Conservation (phyloP, 2,797 vertebrate genomes). For the Pyrocephalus nanus region DNA sequence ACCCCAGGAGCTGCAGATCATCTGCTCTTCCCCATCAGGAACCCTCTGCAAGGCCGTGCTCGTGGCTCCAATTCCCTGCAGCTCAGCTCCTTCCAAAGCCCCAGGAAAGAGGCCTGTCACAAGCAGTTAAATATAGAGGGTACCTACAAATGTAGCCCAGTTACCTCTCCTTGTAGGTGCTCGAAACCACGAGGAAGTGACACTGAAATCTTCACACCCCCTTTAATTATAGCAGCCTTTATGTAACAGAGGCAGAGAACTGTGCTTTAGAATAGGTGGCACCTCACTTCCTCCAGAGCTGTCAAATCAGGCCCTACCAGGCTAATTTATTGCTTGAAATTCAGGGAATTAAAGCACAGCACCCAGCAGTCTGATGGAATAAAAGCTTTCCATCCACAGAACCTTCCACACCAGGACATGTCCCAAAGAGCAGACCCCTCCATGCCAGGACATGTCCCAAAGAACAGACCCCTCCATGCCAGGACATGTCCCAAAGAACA, state of each 20-base stretch:
- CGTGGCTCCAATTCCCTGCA: background rate
- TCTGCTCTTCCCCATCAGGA: background rate
- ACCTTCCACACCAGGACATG: background rate
- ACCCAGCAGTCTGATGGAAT: background rate
- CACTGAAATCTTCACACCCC: conserved; percentile 26
- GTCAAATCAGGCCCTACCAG: conserved; percentile 18
- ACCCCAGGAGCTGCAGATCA: background rate
- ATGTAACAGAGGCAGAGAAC: conserved; percentile 45
- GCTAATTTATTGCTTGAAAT: conserved; percentile 31
- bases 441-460: background rate
- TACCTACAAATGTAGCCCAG: conserved; percentile 37
- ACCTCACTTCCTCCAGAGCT: conserved; percentile 54
- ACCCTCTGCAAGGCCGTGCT: background rate
- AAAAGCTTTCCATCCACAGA: background rate
- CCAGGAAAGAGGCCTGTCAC: background rate
- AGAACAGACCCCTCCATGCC: background rate
- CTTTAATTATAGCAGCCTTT: conserved; percentile 65
- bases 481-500: background rate
- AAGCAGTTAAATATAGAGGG: conserved; percentile 32
- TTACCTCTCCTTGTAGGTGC: conserved; percentile 32
- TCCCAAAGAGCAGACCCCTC: background rate
- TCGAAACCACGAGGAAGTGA: conserved; percentile 6
- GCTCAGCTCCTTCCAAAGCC: background rate
- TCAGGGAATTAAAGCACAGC: background rate
- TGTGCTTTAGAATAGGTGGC: conserved; percentile 41